A percentile compares a stretch with the other conserved stretches of the same genome.
phyloP scores from a whole-genome alignment of 2,797 vertebrate genomes.

The Heteromormyrus szaboi region DNA sequence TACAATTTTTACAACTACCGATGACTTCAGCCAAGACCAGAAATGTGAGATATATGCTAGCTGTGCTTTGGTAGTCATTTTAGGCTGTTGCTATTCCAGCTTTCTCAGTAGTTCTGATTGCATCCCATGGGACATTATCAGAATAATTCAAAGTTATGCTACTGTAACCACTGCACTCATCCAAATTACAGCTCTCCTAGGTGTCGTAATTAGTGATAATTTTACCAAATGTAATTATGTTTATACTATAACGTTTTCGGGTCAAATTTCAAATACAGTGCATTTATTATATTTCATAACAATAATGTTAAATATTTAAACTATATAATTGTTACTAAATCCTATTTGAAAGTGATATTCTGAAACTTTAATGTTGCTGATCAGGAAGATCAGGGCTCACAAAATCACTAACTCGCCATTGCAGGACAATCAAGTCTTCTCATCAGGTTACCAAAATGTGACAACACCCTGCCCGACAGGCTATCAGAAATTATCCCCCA shows the following conservation, averaged over 20 bases:
- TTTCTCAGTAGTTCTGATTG: background rate
- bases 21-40: background rate
- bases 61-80: background rate
- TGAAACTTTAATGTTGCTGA: background rate
- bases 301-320: background rate
- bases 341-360: background rate
- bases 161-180: background rate
- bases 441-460: background rate
- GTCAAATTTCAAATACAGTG: background rate
- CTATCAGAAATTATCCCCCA: background rate
- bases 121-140: background rate
- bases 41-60: background rate
- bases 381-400: background rate
- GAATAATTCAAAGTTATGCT: background rate
- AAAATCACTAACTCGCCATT: background rate
- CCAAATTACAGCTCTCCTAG: background rate
- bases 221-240: background rate
- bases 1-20: background rate
- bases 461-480: background rate
- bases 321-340: background rate
- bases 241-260: background rate
- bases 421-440: background rate
- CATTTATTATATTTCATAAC: background rate
- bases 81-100: background rate
- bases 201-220: background rate